These are phyloP conservation scores for Patiria miniata DNA, from an alignment of 35 echinoderm and acorn worm genomes.

Conservation along the genomic window DNA sequence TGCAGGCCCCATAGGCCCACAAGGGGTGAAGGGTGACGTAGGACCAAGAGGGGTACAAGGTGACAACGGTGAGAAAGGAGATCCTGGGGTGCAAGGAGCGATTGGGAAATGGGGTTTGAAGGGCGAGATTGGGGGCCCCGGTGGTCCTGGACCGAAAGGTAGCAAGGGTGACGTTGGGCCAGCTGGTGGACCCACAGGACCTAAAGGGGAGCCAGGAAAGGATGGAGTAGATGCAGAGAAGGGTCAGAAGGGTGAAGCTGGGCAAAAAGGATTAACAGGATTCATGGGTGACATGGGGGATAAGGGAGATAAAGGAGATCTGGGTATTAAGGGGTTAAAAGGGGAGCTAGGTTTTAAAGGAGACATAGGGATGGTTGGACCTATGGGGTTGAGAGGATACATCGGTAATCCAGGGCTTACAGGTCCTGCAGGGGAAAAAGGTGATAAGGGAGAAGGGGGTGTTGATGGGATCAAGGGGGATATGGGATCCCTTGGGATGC, in stretches of 20 bases:
- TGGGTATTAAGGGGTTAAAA: background rate
- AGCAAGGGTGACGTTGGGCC: slow-evolving; percentile 3
- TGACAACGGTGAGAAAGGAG: background rate
- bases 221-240: background rate
- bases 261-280: background rate
- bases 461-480: background rate
- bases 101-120: background rate
- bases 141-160: background rate
- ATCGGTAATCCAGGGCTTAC: background rate
- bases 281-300: background rate
- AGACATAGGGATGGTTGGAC: slow-evolving; percentile 19
- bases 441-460: background rate
- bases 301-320: background rate
- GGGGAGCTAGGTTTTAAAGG: background rate
- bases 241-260: background rate
- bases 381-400: slow-evolving; percentile 3
- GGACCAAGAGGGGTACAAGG: background rate
- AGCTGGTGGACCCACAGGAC: background rate
- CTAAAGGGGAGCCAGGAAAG: background rate
- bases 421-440: background rate
- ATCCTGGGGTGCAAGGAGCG: background rate
- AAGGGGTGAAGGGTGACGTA: background rate
- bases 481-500: background rate
- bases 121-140: background rate
- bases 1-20: background rate